phyloP scores from a whole-genome alignment of 2,888 invertebrate genomes.

The Trissolcus japonicus region DNA sequence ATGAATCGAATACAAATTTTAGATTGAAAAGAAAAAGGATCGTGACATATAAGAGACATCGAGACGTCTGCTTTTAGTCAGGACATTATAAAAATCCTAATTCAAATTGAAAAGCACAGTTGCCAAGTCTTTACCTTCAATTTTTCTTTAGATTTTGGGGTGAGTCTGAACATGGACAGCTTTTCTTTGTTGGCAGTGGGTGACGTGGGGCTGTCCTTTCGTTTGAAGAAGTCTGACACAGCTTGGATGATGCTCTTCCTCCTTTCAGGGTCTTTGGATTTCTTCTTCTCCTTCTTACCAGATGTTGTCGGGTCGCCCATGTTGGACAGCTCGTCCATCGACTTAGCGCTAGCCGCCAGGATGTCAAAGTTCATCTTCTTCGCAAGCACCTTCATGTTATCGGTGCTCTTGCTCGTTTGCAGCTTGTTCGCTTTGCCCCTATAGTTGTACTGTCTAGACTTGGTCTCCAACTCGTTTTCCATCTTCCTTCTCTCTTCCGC shows the following conservation, averaged over 20 bases:
- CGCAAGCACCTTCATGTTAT: constrained; percentile 69
- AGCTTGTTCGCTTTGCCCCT: constrained; percentile 62
- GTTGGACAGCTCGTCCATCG: constrained; percentile 70
- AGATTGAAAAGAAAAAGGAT: no score
- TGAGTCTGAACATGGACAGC: constrained; percentile 80
- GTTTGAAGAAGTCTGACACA: constrained; percentile 89
- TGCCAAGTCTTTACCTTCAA: constrained; percentile 78
- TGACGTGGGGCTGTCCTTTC: constrained; percentile 79
- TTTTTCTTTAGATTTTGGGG: constrained; percentile 81
- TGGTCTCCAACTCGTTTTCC: constrained; percentile 60
- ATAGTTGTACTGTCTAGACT: constrained; percentile 65
- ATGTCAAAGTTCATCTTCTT: constrained; percentile 64
- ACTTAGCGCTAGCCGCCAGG: constrained; percentile 65
- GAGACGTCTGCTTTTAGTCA: no score
- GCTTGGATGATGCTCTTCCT: constrained; percentile 90
- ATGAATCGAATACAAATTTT: no score
- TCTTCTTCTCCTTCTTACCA: constrained; percentile 76
- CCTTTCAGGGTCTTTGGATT: constrained; percentile 83
- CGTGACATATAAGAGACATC: no score
- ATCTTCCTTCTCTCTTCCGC: constrained; percentile 66
- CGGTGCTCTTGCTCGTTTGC: constrained; percentile 73
- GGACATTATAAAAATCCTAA: not conserved
- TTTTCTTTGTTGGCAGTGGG: constrained; percentile 75
- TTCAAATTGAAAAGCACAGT: not conserved
- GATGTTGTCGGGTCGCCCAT: constrained; percentile 36